Percentiles rank a stretch among this genome's conserved stretches.
These are phyloP conservation scores for Pangasius macronema DNA, from an alignment of 2,797 vertebrate species.

Conservation along the genomic window DNA sequence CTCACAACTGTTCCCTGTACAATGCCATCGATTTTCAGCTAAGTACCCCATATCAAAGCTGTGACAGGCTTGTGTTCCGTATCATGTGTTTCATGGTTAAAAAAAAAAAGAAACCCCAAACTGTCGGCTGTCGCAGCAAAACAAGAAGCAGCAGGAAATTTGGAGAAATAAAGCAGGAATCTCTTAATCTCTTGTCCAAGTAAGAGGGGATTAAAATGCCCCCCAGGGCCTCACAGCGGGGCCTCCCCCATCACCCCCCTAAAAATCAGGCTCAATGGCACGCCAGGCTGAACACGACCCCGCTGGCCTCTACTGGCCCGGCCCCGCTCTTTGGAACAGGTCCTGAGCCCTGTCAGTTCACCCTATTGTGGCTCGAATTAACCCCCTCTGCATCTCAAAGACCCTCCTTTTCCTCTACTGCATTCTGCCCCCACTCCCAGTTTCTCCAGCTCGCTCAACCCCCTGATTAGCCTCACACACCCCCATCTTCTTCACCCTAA, in stretches of 20 bases:
- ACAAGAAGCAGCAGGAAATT: conserved; percentile 59
- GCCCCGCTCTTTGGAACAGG: conserved; percentile 52
- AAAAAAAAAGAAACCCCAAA: conserved; percentile 50
- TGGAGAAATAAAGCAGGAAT: conserved; percentile 63
- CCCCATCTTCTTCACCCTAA: conserved; percentile 29
- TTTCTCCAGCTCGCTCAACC: conserved; percentile 39
- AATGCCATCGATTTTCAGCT: conserved; percentile 51
- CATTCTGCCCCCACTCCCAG: conserved; percentile 42
- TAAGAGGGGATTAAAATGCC: conserved; percentile 65
- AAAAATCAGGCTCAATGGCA: conserved; percentile 50
- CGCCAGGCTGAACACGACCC: conserved; percentile 58
- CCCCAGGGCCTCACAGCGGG: conserved; percentile 59
- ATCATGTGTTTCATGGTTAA: conserved; percentile 43
- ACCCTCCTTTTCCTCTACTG: conserved; percentile 42
- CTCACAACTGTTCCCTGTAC: conserved; percentile 38
- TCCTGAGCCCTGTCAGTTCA: conserved; percentile 47
- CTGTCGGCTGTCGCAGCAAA: conserved; percentile 48
- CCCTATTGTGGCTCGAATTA: conserved; percentile 54
- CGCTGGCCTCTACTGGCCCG: conserved; percentile 54
- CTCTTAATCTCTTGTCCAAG: conserved; percentile 67
- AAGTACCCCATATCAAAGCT: conserved; percentile 56
- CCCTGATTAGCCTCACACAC: conserved; percentile 46
- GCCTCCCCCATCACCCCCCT: conserved; percentile 47
- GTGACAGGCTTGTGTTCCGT: conserved; percentile 43
- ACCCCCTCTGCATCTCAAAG: conserved; percentile 62